These are phyloP conservation scores for Pachydiplax longipennis DNA, from an alignment of 2,888 invertebrate genomes.

Conservation along the genomic window DNA sequence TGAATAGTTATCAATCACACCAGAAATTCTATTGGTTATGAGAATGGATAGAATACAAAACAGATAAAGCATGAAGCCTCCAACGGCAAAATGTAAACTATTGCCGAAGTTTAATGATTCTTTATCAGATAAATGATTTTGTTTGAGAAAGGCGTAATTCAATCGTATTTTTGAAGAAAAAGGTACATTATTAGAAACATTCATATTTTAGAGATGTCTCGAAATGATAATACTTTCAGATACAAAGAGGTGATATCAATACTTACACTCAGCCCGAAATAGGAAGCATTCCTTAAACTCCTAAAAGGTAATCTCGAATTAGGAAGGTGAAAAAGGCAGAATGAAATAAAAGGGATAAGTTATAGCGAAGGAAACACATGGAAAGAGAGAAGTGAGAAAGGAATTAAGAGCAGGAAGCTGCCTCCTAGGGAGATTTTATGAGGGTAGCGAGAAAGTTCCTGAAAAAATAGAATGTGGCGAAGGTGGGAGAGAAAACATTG, in stretches of 20 bases:
- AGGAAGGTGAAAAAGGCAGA: background rate
- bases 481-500: background rate
- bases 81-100: no score
- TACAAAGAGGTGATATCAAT: no score
- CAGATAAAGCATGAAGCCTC: no score
- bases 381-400: background rate
- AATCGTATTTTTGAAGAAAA: no score
- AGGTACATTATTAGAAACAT: no score
- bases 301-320: background rate
- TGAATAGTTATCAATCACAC: no score
- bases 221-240: background rate
- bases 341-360: background rate
- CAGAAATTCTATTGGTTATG: no score
- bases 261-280: background rate
- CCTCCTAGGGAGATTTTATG: constrained; percentile 1
- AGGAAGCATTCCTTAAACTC: background rate
- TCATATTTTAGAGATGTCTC: no score
- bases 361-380: background rate
- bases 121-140: background rate
- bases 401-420: background rate
- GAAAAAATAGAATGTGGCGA: background rate
- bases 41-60: no score
- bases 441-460: background rate
- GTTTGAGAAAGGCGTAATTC: no score
- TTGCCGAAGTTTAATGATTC: no score